These are phyloP conservation scores for Hylaeus anthracinus DNA, from an alignment of 1,140 invertebrate species.

Conservation along the genomic window DNA sequence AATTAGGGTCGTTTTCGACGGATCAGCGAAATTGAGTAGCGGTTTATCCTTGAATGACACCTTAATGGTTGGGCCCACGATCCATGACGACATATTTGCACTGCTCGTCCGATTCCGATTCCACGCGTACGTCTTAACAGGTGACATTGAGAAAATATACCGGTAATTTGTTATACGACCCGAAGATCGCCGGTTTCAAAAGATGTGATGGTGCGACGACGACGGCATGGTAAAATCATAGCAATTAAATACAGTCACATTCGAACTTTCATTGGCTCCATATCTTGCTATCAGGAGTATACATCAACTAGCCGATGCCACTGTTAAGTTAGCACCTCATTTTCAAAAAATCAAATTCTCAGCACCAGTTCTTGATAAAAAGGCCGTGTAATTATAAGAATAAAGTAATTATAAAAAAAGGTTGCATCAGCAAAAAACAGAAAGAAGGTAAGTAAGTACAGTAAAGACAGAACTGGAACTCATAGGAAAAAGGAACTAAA, in stretches of 20 bases:
- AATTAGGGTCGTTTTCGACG: conserved; percentile 1
- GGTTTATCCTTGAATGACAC: conserved; percentile 4
- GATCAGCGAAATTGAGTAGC: not conserved
- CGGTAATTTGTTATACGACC: not conserved
- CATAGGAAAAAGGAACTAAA: too few relatives aligned
- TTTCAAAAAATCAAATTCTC: too few relatives aligned
- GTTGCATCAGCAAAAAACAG: too few relatives aligned
- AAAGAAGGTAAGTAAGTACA: too few relatives aligned
- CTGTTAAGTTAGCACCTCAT: too few relatives aligned
- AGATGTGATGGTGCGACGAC: not conserved
- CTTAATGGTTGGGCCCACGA: not conserved
- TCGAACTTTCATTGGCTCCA: not conserved
- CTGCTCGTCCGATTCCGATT: conserved; percentile 24
- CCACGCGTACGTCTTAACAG: conserved; percentile 11
- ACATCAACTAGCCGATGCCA: not conserved
- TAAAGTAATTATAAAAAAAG: too few relatives aligned
- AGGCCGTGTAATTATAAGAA: too few relatives aligned
- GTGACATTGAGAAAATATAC: conserved; percentile 40
- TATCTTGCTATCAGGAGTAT: not conserved
- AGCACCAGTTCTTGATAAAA: too few relatives aligned
- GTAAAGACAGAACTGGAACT: too few relatives aligned
- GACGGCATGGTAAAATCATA: not conserved
- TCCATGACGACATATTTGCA: conserved; percentile 32
- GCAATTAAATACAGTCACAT: not conserved
- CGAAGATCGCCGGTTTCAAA: not conserved